Percentiles rank a stretch among this genome's conserved stretches.
Conservation (phyloP, 1,140 invertebrate genomes). For the Antheraea mylitta region DNA sequence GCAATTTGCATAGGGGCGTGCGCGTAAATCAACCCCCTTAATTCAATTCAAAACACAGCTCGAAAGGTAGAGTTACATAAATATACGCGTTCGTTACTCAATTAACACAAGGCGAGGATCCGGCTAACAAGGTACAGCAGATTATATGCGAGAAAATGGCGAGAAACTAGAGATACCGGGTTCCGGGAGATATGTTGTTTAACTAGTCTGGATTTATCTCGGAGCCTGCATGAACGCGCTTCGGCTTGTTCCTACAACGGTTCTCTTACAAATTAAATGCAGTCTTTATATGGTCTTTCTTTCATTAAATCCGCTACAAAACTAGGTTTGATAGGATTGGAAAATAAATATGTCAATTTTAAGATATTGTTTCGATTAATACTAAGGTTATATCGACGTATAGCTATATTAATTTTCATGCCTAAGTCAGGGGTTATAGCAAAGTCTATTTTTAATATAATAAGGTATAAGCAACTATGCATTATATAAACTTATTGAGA, state of each 20-base stretch:
- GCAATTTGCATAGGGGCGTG: slow-evolving; percentile 8
- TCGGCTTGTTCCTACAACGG: slow-evolving; percentile 1
- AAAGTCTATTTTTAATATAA: too few species aligned
- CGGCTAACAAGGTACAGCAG: slow-evolving; percentile 44
- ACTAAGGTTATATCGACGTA: too few species aligned
- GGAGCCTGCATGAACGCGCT: slow-evolving; percentile 54
- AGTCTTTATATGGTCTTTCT: neutral
- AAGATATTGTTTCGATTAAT: too few species aligned
- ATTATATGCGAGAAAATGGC: slow-evolving; percentile 35
- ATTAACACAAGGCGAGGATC: slow-evolving; percentile 50
- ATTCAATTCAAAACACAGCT: slow-evolving; percentile 4
- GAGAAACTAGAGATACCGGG: slow-evolving; percentile 29
- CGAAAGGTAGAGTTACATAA: slow-evolving; percentile 21
- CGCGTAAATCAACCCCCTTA: slow-evolving; percentile 10
- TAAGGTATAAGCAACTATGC: too few species aligned
- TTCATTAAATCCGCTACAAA: neutral
- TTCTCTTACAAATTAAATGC: neutral
- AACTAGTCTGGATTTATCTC: slow-evolving; percentile 60
- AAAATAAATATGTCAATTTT: too few species aligned
- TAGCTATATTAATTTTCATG: too few species aligned
- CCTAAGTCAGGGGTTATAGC: too few species aligned
- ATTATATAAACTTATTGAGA: too few species aligned
- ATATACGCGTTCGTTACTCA: slow-evolving; percentile 45
- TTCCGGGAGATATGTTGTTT: slow-evolving; percentile 27
- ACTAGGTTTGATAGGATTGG: neutral